Evolutionary conservation across 1,140 invertebrate genomes (phyloP).

Genomic region (Prorops nasuta): DNA sequence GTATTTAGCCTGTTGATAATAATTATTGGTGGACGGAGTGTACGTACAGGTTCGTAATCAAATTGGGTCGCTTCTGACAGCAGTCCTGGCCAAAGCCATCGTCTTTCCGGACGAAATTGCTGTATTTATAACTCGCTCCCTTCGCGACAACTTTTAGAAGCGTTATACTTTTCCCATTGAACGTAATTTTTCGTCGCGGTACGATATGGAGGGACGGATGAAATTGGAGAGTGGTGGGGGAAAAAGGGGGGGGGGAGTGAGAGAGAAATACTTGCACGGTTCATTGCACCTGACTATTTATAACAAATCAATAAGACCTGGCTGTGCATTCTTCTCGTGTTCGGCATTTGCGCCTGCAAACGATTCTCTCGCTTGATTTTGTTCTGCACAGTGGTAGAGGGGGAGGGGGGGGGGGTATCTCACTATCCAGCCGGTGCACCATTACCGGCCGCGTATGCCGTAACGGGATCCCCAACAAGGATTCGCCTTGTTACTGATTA

Average conservation of each 20-base stretch:
- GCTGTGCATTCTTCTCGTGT: slow-evolving; percentile 22
- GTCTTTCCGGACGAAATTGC: too few relatives aligned
- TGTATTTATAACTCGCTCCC: too few relatives aligned
- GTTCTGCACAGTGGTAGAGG: too few relatives aligned
- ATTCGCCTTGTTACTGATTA: too few relatives aligned
- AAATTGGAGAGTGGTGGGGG: neutral
- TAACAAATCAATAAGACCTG: slow-evolving; percentile 32
- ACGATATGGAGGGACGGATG: neutral
- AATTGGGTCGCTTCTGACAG: slow-evolving; percentile 29
- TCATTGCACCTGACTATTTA: slow-evolving; percentile 31
- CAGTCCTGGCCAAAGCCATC: too few relatives aligned
- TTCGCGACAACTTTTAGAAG: too few relatives aligned
- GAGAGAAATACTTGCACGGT: slow-evolving; percentile 8
- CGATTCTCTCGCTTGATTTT: too few relatives aligned
- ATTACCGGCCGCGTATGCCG: too few relatives aligned
- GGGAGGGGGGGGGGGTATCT: too few relatives aligned
- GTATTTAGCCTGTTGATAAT: slow-evolving; percentile 26
- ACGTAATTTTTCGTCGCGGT: slow-evolving; percentile 7
- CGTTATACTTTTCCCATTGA: too few relatives aligned
- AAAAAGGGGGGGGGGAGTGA: neutral
- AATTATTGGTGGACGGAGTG: slow-evolving; percentile 26
- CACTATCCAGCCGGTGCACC: too few relatives aligned
- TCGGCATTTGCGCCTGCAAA: slow-evolving; percentile 4
- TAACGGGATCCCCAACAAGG: too few relatives aligned
- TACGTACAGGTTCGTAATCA: slow-evolving; percentile 27